A percentile compares a stretch with the other conserved stretches of the same genome.
Conservation (phyloP, 1,140 invertebrate genomes). For the Drosophila orena region DNA sequence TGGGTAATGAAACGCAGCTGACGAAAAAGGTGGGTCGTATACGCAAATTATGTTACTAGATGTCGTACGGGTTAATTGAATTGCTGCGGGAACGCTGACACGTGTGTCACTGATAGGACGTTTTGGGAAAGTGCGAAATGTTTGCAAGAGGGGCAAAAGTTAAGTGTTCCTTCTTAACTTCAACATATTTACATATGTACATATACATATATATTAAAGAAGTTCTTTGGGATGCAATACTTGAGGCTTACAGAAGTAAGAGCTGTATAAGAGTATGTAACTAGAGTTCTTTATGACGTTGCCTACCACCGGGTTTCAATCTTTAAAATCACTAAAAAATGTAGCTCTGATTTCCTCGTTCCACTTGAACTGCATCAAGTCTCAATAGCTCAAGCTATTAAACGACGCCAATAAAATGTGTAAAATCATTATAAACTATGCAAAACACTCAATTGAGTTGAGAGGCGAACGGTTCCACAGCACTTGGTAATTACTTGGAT, state of each 20-base stretch:
- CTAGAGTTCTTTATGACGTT: too few relatives aligned
- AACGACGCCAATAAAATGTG: constrained; percentile 33
- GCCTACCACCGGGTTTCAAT: background rate
- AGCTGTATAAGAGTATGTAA: background rate
- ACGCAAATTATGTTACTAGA: constrained; percentile 41
- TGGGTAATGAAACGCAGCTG: constrained; percentile 4
- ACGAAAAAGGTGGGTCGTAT: constrained; percentile 26
- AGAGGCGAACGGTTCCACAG: constrained; percentile 2
- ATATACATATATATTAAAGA: too few relatives aligned
- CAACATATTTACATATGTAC: background rate
- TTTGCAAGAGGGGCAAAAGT: constrained; percentile 8
- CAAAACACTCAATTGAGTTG: constrained; percentile 33
- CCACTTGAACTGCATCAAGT: background rate
- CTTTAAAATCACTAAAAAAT: background rate
- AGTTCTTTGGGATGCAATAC: too few relatives aligned
- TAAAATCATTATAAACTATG: constrained; percentile 45
- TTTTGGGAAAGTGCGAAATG: constrained; percentile 21
- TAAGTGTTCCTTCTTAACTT: background rate
- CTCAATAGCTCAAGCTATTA: background rate
- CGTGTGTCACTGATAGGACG: constrained; percentile 30
- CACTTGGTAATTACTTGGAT: constrained; percentile 51
- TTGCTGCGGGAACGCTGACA: constrained; percentile 33
- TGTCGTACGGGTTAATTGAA: constrained; percentile 54
- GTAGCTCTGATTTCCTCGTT: background rate
- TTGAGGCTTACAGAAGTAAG: too few relatives aligned